A percentile compares a stretch with the other conserved stretches of the same genome.
Conservation (phyloP, 2,888 invertebrate genomes). For the Polylopha cassiicola region DNA sequence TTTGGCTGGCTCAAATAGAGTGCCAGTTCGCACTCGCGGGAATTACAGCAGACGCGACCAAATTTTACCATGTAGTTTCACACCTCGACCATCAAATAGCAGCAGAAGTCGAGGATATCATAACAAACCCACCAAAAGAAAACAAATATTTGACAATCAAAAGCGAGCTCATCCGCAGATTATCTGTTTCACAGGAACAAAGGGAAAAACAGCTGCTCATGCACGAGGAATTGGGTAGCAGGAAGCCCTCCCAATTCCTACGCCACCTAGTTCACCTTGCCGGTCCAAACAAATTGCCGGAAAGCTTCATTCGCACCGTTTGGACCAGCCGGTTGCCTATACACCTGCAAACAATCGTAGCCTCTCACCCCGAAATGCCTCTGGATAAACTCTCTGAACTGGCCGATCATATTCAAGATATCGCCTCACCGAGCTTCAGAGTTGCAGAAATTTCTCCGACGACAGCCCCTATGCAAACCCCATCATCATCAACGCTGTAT, state of each 20-base stretch:
- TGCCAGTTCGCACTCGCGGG: constrained; percentile 9
- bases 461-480: background rate
- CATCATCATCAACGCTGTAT: background rate
- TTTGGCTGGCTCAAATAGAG: constrained; percentile 20
- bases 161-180: constrained; percentile 5
- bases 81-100: background rate
- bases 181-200: constrained; percentile 6
- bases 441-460: constrained; percentile 2
- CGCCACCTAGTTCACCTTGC: background rate
- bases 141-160: constrained; percentile 12
- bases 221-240: constrained; percentile 21
- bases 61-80: background rate
- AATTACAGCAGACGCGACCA: background rate
- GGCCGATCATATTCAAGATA: constrained; percentile 22
- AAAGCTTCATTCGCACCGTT: constrained; percentile 11
- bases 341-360: constrained; percentile 19
- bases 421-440: constrained; percentile 11
- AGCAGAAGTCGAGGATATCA: background rate
- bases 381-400: constrained; percentile 17
- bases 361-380: constrained; percentile 8
- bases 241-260: constrained; percentile 20
- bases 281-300: constrained; percentile 7
- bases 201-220: constrained; percentile 15
- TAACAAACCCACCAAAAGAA: background rate
- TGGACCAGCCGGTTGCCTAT: constrained; percentile 20